These are phyloP conservation scores for Trichomycterus rosablanca DNA, from an alignment of 2,113 vertebrate genomes.

Conservation along the genomic window DNA sequence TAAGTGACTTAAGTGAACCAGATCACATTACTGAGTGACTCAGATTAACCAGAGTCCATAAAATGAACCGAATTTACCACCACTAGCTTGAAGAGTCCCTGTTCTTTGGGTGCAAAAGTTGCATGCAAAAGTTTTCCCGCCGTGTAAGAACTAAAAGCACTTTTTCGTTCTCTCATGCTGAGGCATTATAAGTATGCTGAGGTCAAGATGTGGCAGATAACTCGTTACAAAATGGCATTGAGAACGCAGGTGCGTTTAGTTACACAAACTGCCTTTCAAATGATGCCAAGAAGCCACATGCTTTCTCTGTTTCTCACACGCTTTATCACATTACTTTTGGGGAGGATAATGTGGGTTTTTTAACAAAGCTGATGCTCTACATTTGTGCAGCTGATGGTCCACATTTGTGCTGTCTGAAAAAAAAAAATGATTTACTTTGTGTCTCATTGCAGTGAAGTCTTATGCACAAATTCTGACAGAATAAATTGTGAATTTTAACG, in stretches of 20 bases:
- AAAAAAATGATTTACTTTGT: no score
- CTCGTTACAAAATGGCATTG: constrained; percentile 41
- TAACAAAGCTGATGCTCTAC: neutral
- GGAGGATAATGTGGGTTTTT: neutral
- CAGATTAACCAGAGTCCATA: no score
- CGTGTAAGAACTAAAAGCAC: constrained; percentile 38
- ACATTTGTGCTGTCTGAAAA: no score
- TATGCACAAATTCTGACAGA: neutral
- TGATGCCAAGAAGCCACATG: constrained; percentile 26
- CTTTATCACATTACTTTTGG: neutral
- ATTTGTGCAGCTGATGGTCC: neutral
- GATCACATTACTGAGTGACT: no score
- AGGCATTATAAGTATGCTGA: constrained; percentile 43
- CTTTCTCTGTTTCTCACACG: neutral
- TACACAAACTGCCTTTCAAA: constrained; percentile 47
- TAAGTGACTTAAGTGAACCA: no score
- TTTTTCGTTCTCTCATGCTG: constrained; percentile 27
- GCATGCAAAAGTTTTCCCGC: neutral
- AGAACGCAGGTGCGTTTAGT: constrained; percentile 58
- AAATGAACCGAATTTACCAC: no score
- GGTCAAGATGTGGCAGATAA: constrained; percentile 57
- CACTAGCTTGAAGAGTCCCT: constrained; percentile 14
- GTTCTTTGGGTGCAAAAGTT: constrained; percentile 14
- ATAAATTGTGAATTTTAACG: constrained; percentile 6
- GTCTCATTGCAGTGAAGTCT: no score